These are phyloP conservation scores for Drosophila barbarae DNA, from an alignment of 2,888 invertebrate species.

Conservation along the genomic window DNA sequence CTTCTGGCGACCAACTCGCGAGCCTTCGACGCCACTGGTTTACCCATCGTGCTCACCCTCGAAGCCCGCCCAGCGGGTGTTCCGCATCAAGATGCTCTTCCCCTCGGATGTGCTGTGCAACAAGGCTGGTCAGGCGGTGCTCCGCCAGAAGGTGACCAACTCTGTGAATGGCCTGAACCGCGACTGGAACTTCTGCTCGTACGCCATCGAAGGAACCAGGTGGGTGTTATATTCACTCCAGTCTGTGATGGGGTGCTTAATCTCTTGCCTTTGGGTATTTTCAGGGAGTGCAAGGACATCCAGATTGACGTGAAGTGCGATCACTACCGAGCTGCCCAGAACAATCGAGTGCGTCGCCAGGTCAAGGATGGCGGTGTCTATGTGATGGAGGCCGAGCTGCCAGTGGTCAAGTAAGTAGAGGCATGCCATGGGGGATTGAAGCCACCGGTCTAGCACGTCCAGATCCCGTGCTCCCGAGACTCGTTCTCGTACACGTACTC, in stretches of 20 bases:
- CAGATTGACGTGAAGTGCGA: constrained; percentile 95
- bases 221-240: constrained; percentile 9
- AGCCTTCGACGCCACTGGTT: constrained; percentile 89
- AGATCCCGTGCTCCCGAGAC: constrained; percentile 22
- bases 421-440: not conserved
- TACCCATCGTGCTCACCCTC: constrained; percentile 95
- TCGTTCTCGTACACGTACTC: constrained; percentile 8
- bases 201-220: constrained; percentile 88
- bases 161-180: constrained; percentile 94
- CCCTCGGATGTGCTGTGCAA: constrained; percentile 98
- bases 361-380: constrained; percentile 87
- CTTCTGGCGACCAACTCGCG: constrained; percentile 94
- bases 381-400: constrained; percentile 89
- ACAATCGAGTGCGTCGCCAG: constrained; percentile 85
- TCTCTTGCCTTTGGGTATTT: not conserved
- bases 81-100: constrained; percentile 96
- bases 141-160: constrained; percentile 92
- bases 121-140: constrained; percentile 95
- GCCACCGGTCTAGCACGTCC: constrained; percentile 41
- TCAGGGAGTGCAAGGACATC: constrained; percentile 91
- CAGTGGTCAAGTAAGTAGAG: constrained; percentile 90
- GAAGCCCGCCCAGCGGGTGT: constrained; percentile 95
- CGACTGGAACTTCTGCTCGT: constrained; percentile 98
- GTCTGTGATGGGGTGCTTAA: not conserved
- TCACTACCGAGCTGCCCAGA: constrained; percentile 83